phyloP scores from a whole-genome alignment of 2,888 invertebrate species.

The Patella ulyssiponensis region DNA sequence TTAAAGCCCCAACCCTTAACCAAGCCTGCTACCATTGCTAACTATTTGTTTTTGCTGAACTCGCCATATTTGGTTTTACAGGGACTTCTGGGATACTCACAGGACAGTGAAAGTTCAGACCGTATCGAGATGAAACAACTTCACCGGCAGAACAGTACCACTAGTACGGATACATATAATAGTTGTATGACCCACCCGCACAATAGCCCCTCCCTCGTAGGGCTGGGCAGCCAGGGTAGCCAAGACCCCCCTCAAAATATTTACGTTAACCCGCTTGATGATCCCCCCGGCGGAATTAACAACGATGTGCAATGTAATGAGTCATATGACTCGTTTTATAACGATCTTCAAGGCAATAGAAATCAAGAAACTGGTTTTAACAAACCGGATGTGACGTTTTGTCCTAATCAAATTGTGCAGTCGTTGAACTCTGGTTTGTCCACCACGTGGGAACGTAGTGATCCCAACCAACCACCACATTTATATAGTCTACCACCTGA shows the following conservation, averaged over 20 bases:
- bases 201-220: slow-evolving; percentile 54
- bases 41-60: slow-evolving; percentile 4
- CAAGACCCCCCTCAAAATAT: slow-evolving; percentile 56
- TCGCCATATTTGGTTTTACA: slow-evolving; percentile 25
- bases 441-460: slow-evolving; percentile 61
- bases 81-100: slow-evolving; percentile 40
- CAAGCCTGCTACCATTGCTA: too few relatives aligned
- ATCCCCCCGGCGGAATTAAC: slow-evolving; percentile 37
- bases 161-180: slow-evolving; percentile 94
- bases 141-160: slow-evolving; percentile 71
- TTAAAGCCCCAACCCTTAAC: neutral
- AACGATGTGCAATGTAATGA: slow-evolving; percentile 33
- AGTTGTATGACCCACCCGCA: slow-evolving; percentile 94
- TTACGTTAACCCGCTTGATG: slow-evolving; percentile 70
- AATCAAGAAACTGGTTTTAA: slow-evolving; percentile 38
- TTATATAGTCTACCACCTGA: slow-evolving; percentile 15
- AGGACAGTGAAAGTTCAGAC: slow-evolving; percentile 41
- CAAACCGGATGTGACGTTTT: slow-evolving; percentile 28
- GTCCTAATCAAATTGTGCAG: slow-evolving; percentile 56
- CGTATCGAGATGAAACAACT: slow-evolving; percentile 66
- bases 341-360: slow-evolving; percentile 30
- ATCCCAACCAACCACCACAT: slow-evolving; percentile 30
- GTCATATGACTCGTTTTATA: slow-evolving; percentile 31
- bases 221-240: slow-evolving; percentile 18
- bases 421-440: slow-evolving; percentile 59